Evolutionary conservation across 92 coral and sea anemone species (phyloP), one percentile per base, ranked within the genome.

Genomic region (Micromussa lordhowensis): DNA sequence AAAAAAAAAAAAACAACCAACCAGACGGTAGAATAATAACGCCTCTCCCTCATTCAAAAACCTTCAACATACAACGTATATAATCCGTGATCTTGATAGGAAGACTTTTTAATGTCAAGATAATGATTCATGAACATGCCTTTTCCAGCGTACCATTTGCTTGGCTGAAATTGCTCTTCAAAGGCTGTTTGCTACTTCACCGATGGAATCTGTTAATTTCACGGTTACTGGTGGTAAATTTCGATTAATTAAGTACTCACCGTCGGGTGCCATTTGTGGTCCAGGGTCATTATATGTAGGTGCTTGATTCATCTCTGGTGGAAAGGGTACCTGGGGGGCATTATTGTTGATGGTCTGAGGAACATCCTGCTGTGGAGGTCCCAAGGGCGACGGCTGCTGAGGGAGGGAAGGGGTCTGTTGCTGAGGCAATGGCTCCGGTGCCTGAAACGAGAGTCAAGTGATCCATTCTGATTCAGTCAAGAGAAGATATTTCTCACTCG

Each of bases 351-450:
- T 49, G 30, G 44, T 51, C 83, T 86, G 89, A 40, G 89, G 89
- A 5, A 48, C 34, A 31, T 85, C 83, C n/a, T 76, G 61, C 34
- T 85, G 88, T 34, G 44, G 89, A 44, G 89, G 66, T n/a, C 82
- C 89, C 49, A 53, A 34, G 29, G 83, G 83, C 9, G 66, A 36
- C 14, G 73, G 66, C 64, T 85, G 88, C 31, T 75, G 88, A 75
- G 88, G 82, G 18, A 44, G 26, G 58, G 32, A 85, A 10, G 82
- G 82, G 38, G 88, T 44, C 75, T 76, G 82, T 29, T 35, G 29
- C 21, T 75, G 89, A 34, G 89, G 83, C 11, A 51, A 54, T 1
- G 81, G 31, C 4, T 1, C 63, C 21, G 81, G 81, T 0, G 64
- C 81, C 81, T 77, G 31, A 16, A 73, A 36, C 34, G 29, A 66